Evolutionary conservation across 2,888 invertebrate species (phyloP).

Genomic region (Calameuta pallipes): DNA sequence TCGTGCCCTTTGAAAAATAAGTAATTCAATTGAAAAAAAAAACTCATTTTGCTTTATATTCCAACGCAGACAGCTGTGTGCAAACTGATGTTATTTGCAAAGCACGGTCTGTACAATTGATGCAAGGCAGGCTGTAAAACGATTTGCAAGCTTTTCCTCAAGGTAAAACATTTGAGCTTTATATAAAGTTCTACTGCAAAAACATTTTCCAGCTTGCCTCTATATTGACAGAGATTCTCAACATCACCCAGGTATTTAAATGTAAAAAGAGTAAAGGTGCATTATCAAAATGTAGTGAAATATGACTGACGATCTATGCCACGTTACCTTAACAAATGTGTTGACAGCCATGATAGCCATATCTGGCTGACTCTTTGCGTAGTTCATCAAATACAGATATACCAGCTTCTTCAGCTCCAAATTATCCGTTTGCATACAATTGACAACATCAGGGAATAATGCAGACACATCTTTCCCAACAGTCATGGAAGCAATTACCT

Average conservation of each 20-base stretch:
- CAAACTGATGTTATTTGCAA: slow-evolving; percentile 58
- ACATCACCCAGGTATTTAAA: slow-evolving; percentile 45
- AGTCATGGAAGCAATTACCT: slow-evolving; percentile 99
- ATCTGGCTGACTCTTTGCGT: slow-evolving; percentile 99
- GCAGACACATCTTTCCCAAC: slow-evolving; percentile 99
- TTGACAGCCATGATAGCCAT: slow-evolving; percentile 99
- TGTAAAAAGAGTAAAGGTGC: slow-evolving; percentile 45
- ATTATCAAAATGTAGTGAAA: slow-evolving; percentile 43
- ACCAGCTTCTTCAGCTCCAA: slow-evolving; percentile 98
- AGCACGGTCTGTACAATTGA: slow-evolving; percentile 53
- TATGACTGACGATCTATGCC: slow-evolving; percentile 38
- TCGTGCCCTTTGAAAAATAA: slow-evolving; percentile 66
- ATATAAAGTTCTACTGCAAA: background rate
- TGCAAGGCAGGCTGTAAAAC: slow-evolving; percentile 53
- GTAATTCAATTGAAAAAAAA: slow-evolving; percentile 53
- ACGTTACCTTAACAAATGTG: slow-evolving; percentile 96
- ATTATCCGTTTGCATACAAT: slow-evolving; percentile 99
- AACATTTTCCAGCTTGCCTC: slow-evolving; percentile 52
- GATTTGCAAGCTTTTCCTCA: slow-evolving; percentile 6
- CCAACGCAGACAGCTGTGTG: slow-evolving; percentile 58
- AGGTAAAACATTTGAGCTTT: background rate
- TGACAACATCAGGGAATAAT: slow-evolving; percentile 98
- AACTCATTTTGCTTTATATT: slow-evolving; percentile 58
- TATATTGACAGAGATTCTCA: slow-evolving; percentile 50
- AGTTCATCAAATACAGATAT: slow-evolving; percentile 99